A percentile compares a stretch with the other conserved stretches of the same genome.
Evolutionary conservation across 1,140 invertebrate genomes (phyloP).

Genomic region (Helicoverpa zea): DNA sequence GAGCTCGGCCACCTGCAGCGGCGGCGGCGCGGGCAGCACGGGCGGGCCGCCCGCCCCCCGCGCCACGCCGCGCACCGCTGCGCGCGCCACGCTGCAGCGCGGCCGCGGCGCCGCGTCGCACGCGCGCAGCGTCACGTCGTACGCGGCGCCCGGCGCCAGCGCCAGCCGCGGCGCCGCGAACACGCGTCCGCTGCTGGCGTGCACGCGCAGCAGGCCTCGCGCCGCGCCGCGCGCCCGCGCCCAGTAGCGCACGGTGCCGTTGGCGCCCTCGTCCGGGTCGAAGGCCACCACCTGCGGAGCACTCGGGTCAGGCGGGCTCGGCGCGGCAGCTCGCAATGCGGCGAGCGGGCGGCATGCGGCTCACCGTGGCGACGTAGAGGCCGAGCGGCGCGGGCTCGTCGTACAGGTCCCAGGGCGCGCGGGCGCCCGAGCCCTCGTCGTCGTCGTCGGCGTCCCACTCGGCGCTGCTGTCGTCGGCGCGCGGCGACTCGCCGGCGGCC

Average conservation of each 20-base stretch:
- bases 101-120: slow-evolving; percentile 92
- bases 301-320: not conserved
- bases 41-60: slow-evolving; percentile 88
- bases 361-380: slow-evolving; percentile 69
- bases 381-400: slow-evolving; percentile 60
- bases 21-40: slow-evolving; percentile 89
- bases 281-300: slow-evolving; percentile 92
- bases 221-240: slow-evolving; percentile 70
- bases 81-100: slow-evolving; percentile 90
- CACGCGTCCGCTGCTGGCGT: slow-evolving; percentile 69
- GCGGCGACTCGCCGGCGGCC: slow-evolving; percentile 49
- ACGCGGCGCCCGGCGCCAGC: slow-evolving; percentile 90
- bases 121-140: slow-evolving; percentile 89
- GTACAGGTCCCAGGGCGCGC: slow-evolving; percentile 67
- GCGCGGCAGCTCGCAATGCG: not conserved
- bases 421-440: slow-evolving; percentile 65
- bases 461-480: slow-evolving; percentile 66
- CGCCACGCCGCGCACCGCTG: slow-evolving; percentile 90
- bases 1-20: slow-evolving; percentile 93
- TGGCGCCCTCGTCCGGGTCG: slow-evolving; percentile 94
- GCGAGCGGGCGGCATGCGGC: not conserved
- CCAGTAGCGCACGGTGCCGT: slow-evolving; percentile 90
- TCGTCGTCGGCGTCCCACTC: slow-evolving; percentile 73
- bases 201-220: slow-evolving; percentile 69
- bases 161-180: slow-evolving; percentile 63